These are phyloP conservation scores for Apis mellifera DNA, from an alignment of 1,140 invertebrate genomes.

Conservation along the genomic window DNA sequence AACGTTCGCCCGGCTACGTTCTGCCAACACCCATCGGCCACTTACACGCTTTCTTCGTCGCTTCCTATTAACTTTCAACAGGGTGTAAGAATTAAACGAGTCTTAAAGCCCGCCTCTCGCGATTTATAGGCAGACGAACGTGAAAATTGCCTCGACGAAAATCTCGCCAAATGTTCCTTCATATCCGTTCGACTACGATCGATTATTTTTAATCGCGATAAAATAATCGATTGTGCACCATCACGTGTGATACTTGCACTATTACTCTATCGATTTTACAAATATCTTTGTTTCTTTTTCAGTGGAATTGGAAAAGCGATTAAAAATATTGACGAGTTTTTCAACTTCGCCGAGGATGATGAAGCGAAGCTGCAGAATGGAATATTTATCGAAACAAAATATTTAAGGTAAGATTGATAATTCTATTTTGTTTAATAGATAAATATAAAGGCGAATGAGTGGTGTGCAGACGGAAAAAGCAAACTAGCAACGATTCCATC, in stretches of 20 bases:
- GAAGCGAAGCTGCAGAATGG: not conserved
- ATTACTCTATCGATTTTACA: not conserved
- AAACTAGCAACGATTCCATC: not conserved
- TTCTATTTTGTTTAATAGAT: not conserved
- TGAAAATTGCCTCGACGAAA: conserved; percentile 11
- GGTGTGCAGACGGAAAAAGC: not conserved
- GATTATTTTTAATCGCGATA: not conserved
- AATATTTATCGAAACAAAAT: not conserved
- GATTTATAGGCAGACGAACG: conserved; percentile 44
- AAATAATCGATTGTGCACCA: not conserved
- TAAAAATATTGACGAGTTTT: not conserved
- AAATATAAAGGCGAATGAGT: not conserved
- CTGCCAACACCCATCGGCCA: conserved; percentile 34
- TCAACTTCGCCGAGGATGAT: not conserved
- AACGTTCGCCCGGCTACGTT: not conserved
- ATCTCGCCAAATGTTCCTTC: conserved; percentile 1
- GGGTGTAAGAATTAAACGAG: conserved; percentile 64
- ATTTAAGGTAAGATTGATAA: not conserved
- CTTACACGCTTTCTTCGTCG: conserved; percentile 49
- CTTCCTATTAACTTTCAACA: conserved; percentile 69
- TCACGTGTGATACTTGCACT: not conserved
- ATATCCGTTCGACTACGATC: not conserved
- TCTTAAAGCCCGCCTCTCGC: conserved; percentile 25
- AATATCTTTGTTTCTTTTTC: too few relatives aligned
- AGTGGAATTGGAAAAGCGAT: not conserved